Base-by-base conservation (phyloP, 2,888 invertebrate species). In the Tanytarsus gracilentus region DNA sequence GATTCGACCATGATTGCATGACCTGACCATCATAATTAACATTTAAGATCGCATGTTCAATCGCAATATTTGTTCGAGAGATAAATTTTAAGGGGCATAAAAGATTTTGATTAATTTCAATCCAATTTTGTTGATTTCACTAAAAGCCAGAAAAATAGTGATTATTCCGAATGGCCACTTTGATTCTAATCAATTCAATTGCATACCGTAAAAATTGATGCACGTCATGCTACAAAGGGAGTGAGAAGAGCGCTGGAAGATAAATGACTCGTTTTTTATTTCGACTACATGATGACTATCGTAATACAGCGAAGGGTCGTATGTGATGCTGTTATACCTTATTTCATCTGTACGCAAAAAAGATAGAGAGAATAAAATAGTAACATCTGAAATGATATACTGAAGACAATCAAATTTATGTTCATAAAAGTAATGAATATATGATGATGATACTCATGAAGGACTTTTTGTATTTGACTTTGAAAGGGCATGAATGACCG, bases 21-120 rank as follows among this genome's bases (percentile, higher is more conserved):
- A 56, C 39, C 55, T 40, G 55, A 56, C 55, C 55, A 56, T 40
- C 55, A 40, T 56, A 56, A 40, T 56, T 56, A 56, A 56, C 55
- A 40, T 56, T 14, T 9, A 18, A 44, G 16, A 56, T 56, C 40
- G 55, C 55, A 56, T 56, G 55, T 27, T 23, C 7, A 8, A 27
- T 5, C 2, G 40, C 27, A 56, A 56, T 56, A 40, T 36, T 25
- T 30, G 14, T 3, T 2, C 2, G 21, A n/a, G 33, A 9, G 2
- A 14, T 18, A 52, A 33, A 52, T 33, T 21, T 18, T 18, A 14
- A 33, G n/a, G 8, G 51, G 26, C 4, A 16, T n/a, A 25, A 16
- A 9, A 27, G 29, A 51, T 2, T 1, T 26, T 1, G 18, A 44
- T 7, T 9, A 16, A 4, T 7, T 44, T 3, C 29, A 29, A 29